Conservation (phyloP, 1,140 invertebrate species). For the Lepidostoma basale region DNA sequence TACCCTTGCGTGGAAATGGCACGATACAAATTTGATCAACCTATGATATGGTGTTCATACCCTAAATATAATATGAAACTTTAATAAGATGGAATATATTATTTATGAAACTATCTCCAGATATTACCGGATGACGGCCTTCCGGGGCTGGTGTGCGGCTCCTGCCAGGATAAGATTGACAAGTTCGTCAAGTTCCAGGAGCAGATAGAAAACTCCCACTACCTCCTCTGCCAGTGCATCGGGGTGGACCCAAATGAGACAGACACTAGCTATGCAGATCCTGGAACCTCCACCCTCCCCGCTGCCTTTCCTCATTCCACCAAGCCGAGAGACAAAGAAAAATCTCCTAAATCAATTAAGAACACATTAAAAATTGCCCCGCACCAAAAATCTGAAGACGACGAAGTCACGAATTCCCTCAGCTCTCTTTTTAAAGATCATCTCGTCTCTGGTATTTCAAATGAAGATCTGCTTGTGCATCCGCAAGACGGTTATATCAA, state of each 20-base stretch:
- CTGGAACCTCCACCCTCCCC: background rate
- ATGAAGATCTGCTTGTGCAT: constrained; percentile 26
- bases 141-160: constrained; percentile 19
- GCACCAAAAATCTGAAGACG: background rate
- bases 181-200: constrained; percentile 33
- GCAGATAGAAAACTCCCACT: constrained; percentile 33
- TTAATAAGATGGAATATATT: no score
- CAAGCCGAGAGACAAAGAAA: constrained; percentile 7
- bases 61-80: no score
- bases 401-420: background rate
- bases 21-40: no score
- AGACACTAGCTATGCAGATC: background rate
- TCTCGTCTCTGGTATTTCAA: constrained; percentile 20
- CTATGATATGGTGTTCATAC: no score
- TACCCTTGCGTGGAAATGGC: no score
- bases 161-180: constrained; percentile 20
- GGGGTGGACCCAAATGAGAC: constrained; percentile 26
- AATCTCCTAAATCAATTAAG: background rate
- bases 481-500: constrained; percentile 24
- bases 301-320: background rate
- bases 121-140: constrained; percentile 32
- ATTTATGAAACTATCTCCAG: no score
- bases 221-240: constrained; percentile 25
- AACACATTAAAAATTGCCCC: background rate
- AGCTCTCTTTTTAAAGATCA: constrained; percentile 29